Evolutionary conservation across 2,113 vertebrate species (phyloP).

Genomic region (Thomomys bottae): DNA sequence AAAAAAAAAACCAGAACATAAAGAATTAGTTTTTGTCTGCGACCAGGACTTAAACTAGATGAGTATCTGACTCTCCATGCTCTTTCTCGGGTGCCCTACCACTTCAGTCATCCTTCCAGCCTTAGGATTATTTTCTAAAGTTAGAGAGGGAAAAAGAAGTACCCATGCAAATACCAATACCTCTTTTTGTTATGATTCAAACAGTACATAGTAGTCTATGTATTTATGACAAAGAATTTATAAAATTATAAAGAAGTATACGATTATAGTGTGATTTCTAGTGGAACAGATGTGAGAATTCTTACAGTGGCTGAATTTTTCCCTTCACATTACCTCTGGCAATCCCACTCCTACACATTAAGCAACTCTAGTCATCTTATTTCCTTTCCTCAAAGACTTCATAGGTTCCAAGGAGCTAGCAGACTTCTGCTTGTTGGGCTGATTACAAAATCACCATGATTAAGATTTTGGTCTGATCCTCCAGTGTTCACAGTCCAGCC

Average conservation of each 20-base stretch:
- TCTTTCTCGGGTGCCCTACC: no score
- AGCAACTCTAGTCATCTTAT: conserved; percentile 33
- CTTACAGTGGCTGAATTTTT: conserved; percentile 10
- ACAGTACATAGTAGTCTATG: background rate
- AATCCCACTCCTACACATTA: background rate
- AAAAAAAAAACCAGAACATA: no score
- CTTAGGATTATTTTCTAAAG: background rate
- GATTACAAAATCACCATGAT: conserved; percentile 80
- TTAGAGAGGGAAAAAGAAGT: background rate
- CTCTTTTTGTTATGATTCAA: background rate
- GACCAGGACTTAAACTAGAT: no score
- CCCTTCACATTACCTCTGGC: background rate
- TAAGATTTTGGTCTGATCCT: conserved; percentile 74
- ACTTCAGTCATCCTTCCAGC: no score
- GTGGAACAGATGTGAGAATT: background rate
- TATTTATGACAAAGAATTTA: background rate
- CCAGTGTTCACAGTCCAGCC: conserved; percentile 70
- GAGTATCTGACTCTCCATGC: no score
- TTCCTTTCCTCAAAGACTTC: conserved; percentile 59
- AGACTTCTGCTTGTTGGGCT: conserved; percentile 52
- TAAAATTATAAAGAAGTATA: background rate
- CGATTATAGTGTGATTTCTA: conserved; percentile 11
- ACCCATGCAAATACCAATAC: background rate
- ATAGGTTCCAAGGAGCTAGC: conserved; percentile 53
- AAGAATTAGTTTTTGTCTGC: no score